phyloP scores from a whole-genome alignment of 2,113 vertebrate genomes.

The Taxidea taxus region DNA sequence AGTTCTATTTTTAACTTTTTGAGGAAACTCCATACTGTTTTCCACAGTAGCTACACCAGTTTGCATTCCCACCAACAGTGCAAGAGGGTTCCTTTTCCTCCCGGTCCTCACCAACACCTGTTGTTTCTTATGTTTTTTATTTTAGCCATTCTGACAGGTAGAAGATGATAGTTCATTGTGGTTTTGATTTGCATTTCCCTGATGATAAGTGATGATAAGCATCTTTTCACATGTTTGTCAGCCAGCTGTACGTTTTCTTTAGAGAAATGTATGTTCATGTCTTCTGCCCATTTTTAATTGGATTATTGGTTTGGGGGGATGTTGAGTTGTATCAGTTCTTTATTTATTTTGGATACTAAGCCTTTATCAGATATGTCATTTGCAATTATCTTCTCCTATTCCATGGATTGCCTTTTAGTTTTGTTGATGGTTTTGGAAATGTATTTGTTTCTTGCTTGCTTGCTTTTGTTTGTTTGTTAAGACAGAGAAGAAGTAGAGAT shows the following conservation, averaged over 20 bases:
- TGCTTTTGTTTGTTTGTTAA: conserved; percentile 24
- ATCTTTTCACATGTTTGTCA: not conserved
- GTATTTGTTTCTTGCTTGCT: conserved; percentile 28
- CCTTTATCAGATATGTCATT: not conserved
- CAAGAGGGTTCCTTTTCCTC: not conserved
- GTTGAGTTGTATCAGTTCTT: not conserved
- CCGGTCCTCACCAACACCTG: not conserved
- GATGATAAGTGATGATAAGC: not conserved
- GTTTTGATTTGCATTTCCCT: not conserved
- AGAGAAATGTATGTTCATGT: not conserved
- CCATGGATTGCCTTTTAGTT: not conserved
- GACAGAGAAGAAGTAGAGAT: not conserved
- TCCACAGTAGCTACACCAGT: not conserved
- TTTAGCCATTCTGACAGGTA: not conserved
- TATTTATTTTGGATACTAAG: not conserved
- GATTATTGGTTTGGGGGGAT: not conserved
- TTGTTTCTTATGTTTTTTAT: not conserved
- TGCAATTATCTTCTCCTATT: not conserved
- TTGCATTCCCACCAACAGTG: not conserved
- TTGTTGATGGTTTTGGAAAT: not conserved
- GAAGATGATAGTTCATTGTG: not conserved
- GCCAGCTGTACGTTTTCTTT: not conserved
- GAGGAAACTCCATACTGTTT: not conserved
- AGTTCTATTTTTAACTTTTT: not conserved
- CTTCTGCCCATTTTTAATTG: not conserved